A percentile compares a stretch with the other conserved stretches of the same genome.
Conservation (phyloP, 92 coral and sea anemone species). For the Paramuricea clavata region DNA sequence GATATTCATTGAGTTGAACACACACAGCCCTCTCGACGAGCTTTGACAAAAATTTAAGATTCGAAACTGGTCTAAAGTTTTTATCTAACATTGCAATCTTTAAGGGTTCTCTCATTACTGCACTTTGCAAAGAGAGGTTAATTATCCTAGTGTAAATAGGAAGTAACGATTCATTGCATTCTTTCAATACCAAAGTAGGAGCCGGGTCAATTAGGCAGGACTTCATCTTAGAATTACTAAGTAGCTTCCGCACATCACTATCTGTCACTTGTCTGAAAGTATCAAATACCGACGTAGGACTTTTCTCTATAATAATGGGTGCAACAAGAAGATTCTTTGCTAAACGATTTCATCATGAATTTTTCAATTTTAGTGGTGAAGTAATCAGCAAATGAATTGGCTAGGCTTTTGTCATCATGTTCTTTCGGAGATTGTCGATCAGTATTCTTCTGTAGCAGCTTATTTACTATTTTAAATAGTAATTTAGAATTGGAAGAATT, state of each 20-base stretch:
- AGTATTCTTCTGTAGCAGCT: background rate
- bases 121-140: slow-evolving; percentile 47
- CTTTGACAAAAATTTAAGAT: slow-evolving; percentile 62
- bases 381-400: background rate
- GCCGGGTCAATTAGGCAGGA: slow-evolving; percentile 49
- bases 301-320: background rate
- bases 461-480: slow-evolving; percentile 1
- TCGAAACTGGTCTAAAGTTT: slow-evolving; percentile 54
- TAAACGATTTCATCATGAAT: background rate
- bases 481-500: slow-evolving; percentile 15
- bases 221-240: slow-evolving; percentile 55
- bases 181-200: slow-evolving; percentile 41
- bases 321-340: background rate
- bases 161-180: slow-evolving; percentile 34
- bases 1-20: slow-evolving; percentile 49
- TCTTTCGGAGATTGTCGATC: slow-evolving; percentile 4
- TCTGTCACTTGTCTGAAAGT: slow-evolving; percentile 32
- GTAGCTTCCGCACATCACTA: slow-evolving; percentile 28
- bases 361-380: slow-evolving; percentile 2
- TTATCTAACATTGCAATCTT: slow-evolving; percentile 50
- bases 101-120: slow-evolving; percentile 33
- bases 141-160: slow-evolving; percentile 18
- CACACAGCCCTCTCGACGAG: slow-evolving; percentile 40
- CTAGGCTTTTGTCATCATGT: background rate
- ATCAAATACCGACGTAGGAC: slow-evolving; percentile 4